Base-by-base conservation (phyloP, 2,888 invertebrate genomes). In the Pterostichus niger region DNA sequence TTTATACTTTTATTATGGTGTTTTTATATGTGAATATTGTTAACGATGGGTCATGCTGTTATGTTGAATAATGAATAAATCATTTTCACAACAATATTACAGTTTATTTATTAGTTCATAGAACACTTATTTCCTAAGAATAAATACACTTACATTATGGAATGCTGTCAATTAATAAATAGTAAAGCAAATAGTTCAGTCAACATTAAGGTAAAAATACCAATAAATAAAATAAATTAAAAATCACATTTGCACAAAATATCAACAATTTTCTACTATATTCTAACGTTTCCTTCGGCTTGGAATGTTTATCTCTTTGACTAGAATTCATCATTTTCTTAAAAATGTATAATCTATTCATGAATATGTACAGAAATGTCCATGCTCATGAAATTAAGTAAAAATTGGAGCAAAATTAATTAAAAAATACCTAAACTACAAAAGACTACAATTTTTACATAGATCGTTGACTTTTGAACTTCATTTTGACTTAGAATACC, bases 81-180 rank as follows among this genome's bases (percentile, higher is more conserved):
- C 83, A 73, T 87, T 87, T 87, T 86, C 87, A 88, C 90, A 89
- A 90, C 89, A 89, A 90, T 90, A 90, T 90, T 90, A 90, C 90
- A 91, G 90, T 87, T 88, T 87, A 87, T 85, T 84, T 86, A 87
- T 85, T 85, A 40, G 40, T 40, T 7, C 84, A 85, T 35, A 44
- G 79, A 84, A 84, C 83, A 84, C 49, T 82, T 61, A 59, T 40
- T 40, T 49, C 13, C 76, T 78, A 80, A 76, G 78, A 56, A 59
- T 82, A 76, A 61, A 81, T 71, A 73, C 81, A 82, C 61, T 68
- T 68, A 61, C 52, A 46, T 40, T 75, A 59, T 61, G 64, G 59
- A 79, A 77, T 77, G 79, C 68, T 71, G 7, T 24, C 75, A 76
- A 54, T 75, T 54, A 68, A 56, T 64, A 79, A 59, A 83, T 79